phyloP scores from a whole-genome alignment of 2,888 invertebrate species.

The Clivina fossor region DNA sequence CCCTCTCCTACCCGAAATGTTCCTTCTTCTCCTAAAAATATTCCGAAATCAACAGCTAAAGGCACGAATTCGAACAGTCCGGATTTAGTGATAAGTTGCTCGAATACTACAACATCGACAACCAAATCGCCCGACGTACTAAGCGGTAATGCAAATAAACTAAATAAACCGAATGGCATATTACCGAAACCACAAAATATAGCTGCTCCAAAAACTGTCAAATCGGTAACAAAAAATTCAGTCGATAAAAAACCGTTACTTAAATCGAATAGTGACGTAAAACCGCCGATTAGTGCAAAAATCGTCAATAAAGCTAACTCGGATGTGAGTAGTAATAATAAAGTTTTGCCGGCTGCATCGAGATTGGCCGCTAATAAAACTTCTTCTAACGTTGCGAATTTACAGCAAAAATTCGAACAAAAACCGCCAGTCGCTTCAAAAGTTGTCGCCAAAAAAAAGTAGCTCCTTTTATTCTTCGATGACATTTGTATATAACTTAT shows the following conservation, averaged over 20 bases:
- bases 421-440: conserved; percentile 42
- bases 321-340: conserved; percentile 30
- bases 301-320: conserved; percentile 26
- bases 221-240: conserved; percentile 51
- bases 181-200: conserved; percentile 49
- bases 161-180: conserved; percentile 39
- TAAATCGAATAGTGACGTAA: conserved; percentile 39
- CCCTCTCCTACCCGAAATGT: conserved; percentile 49
- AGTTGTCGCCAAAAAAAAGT: conserved; percentile 29
- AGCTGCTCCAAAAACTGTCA: conserved; percentile 53
- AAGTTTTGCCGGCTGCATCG: conserved; percentile 50
- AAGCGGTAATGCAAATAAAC: conserved; percentile 50
- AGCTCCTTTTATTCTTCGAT: conserved; percentile 16
- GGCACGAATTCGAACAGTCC: conserved; percentile 63
- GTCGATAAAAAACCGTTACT: conserved; percentile 45
- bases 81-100: conserved; percentile 73
- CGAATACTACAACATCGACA: conserved; percentile 55
- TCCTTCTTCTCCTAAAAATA: conserved; percentile 54
- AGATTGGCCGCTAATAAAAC: conserved; percentile 59
- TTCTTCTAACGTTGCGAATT: conserved; percentile 70
- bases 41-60: conserved; percentile 48
- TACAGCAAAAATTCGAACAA: conserved; percentile 79
- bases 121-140: conserved; percentile 66
- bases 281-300: conserved; percentile 38
- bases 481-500: conserved; percentile 22